Evolutionary conservation across 2,113 vertebrate species (phyloP), one percentile per base, ranked within the genome.

Genomic region (Psittacus erithacus): DNA sequence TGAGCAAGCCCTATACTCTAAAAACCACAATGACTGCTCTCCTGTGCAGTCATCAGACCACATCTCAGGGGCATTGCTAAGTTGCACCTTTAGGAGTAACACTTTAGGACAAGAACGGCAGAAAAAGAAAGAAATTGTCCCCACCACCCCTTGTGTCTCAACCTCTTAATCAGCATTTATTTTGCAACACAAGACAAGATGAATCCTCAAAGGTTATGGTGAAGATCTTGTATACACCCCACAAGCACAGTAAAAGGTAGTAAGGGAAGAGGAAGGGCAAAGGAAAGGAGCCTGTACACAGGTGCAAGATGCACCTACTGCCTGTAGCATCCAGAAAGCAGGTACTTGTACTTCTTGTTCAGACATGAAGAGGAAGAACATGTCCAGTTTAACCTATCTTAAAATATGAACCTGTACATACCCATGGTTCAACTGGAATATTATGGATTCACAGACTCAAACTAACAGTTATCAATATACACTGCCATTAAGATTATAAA

Each of bases 61-160:
- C 28, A 43, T 57, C 20, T 38, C 38, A 80, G 25, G 4, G 13
- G 6, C 8, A 1, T 50, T 47, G 20, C 35, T 24, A 33, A 86
- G 10, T 2, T 55, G 53, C 44, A 87, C 16, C 31, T 73, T 80
- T 11, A 83, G 25, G 24, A 71, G 22, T 44, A 86, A 6, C 13
- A 50, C 46, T 70, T 74, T 33, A 71, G 44, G 31, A 35, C 7
- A 23, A 22, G 3, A 47, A 33, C 1, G 4, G 47, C 55, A 92
- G 46, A 62, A 43, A 75, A 77, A 29, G 4, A 50, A 81, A 47
- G 7, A 43, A 50, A 39, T 10, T 62, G 50, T 69, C n/a, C 38
- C 27, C 7, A 2, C 2, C 2, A 3, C 1, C 17, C 8, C 38
- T n/a, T 27, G 46, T 1, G 6, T 39, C 60, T 50, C 1, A 82